Conservation (phyloP, 2,888 invertebrate species). For the Hypselothyrea guttata region DNA sequence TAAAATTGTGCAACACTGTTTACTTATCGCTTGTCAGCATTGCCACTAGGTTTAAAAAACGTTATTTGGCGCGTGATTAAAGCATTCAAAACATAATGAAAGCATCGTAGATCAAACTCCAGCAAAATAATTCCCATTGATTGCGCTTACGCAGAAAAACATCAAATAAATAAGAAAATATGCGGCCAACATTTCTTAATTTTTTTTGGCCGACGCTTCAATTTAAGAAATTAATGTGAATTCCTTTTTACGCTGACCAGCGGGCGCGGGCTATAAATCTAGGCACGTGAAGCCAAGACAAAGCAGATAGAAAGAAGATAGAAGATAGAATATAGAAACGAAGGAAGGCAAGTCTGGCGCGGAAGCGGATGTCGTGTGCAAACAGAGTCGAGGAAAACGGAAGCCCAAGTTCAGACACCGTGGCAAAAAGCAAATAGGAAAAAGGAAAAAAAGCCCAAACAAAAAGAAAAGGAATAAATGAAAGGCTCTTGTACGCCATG, state of each 20-base stretch:
- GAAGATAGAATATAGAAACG: background rate
- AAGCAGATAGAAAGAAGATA: background rate
- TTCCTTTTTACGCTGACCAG: conserved; percentile 46
- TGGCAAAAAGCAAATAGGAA: conserved; percentile 33
- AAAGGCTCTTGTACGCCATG: conserved; percentile 31
- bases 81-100: too few species aligned
- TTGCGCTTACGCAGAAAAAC: conserved; percentile 22
- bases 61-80: too few species aligned
- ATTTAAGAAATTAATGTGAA: conserved; percentile 69
- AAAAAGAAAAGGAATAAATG: conserved; percentile 3
- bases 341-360: conserved; percentile 41
- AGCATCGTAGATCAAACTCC: conserved; percentile 2
- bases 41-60: too few species aligned
- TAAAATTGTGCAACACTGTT: too few species aligned
- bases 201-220: conserved; percentile 38
- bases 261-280: conserved; percentile 55
- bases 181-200: conserved; percentile 2
- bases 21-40: conserved; percentile 4
- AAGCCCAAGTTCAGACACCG: conserved; percentile 53
- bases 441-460: too few species aligned
- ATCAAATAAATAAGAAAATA: background rate
- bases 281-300: conserved; percentile 33
- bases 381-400: conserved; percentile 46
- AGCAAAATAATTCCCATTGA: conserved; percentile 42
- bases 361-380: conserved; percentile 59